A percentile compares a stretch with the other conserved stretches of the same genome.
phyloP scores from a whole-genome alignment of 2,888 invertebrate species.

The Busseola fusca region DNA sequence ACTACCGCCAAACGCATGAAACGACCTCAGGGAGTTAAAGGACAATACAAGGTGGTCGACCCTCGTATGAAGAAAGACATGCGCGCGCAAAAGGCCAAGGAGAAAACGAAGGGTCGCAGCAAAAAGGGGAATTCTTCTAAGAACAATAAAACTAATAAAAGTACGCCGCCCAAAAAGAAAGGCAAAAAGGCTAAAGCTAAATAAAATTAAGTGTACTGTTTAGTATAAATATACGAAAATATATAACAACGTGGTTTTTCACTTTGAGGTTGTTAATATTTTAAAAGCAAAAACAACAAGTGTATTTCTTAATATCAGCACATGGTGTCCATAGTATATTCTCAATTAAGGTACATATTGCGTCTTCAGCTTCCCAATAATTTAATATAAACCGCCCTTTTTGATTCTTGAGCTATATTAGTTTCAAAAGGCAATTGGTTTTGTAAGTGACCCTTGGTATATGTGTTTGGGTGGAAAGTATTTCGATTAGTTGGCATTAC shows the following conservation, averaged over 20 bases:
- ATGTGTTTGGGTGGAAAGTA: conserved; percentile 60
- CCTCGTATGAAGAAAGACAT: conserved; percentile 98
- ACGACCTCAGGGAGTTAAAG: conserved; percentile 96
- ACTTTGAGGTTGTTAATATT: conserved; percentile 16
- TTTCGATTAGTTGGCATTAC: conserved; percentile 72
- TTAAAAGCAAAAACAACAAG: neutral
- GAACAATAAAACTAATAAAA: conserved; percentile 62
- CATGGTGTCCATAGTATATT: neutral
- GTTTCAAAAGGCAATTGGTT: conserved; percentile 22
- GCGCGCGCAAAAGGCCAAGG: conserved; percentile 90
- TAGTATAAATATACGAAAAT: conserved; percentile 20
- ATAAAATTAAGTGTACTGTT: conserved; percentile 64
- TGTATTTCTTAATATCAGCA: conserved; percentile 1
- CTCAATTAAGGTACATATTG: neutral
- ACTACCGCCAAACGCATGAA: conserved; percentile 92
- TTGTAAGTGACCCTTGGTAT: conserved; percentile 14
- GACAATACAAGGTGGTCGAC: conserved; percentile 98
- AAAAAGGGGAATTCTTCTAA: conserved; percentile 75
- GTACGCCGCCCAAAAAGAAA: conserved; percentile 68
- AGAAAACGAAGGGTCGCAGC: conserved; percentile 88
- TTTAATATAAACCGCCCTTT: neutral
- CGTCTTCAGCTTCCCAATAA: conserved; percentile 1
- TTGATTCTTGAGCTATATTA: neutral
- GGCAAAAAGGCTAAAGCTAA: conserved; percentile 72
- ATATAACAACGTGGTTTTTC: neutral